Base-by-base conservation (phyloP, 2,888 invertebrate species). In the Bimastos eiseni region DNA sequence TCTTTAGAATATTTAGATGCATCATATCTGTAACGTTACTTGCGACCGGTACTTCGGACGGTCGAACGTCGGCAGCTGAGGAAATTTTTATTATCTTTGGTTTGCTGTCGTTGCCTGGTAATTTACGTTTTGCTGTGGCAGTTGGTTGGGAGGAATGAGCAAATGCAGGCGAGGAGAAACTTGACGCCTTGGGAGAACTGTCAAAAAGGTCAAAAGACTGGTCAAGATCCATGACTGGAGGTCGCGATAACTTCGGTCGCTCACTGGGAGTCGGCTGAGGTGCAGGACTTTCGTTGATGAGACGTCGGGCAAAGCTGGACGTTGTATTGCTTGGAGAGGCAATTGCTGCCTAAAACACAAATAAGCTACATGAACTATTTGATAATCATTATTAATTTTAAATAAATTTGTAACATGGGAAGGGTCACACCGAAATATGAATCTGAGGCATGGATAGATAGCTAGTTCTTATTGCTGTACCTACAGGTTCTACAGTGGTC, bases 281-380 rank as follows among this genome's bases (percentile, higher is more conserved):
- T 15, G 92, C 92, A 17, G 92, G 92, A 84, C 92, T 92, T 86
- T 92, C 92, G 90, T 92, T 49, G 21, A 92, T 89, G 34, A 92
- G 89, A 30, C 92, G 89, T 38, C 91, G 92, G 11, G 91, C 92
- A 49, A 92, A 91, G 88, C 92, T 91, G n/a, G 89, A 30, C 5
- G 91, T 86, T 19, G 92, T 92, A 44, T 89, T 91, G 33, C 90
- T 90, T 4, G 92, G 92, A 33, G 92, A 92, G 21, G 55, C 92
- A 13, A 92, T 91, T 55, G 92, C 92, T 70, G 90, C 91, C 91
- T 91, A 83, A 41, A 70, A 38, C 17, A 83, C 30, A 89, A 38
- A 44, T 30, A 30, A 70, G 70, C 8, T 70, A n/a, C 70, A 70
- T 70, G 30, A 11, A 70, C 70, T 70, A n/a, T 70, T n/a, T 11